Percentiles rank a stretch among this genome's conserved stretches.
phyloP scores from a whole-genome alignment of 2,797 vertebrate species.

The Syngnathus rostellatus region DNA sequence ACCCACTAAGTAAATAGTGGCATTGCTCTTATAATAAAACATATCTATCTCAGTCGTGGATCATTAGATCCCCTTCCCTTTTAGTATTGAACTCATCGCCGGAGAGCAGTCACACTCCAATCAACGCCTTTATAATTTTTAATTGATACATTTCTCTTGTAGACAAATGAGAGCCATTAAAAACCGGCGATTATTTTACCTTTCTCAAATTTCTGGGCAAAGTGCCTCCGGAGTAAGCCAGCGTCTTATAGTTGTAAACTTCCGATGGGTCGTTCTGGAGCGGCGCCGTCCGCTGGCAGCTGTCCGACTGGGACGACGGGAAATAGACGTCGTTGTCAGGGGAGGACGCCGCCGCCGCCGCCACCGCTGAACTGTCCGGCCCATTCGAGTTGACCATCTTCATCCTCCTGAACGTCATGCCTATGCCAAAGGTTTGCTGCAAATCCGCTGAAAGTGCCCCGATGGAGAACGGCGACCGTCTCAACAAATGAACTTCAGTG shows the following conservation, averaged over 20 bases:
- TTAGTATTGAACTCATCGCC: too few species aligned
- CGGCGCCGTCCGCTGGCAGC: slow-evolving; percentile 61
- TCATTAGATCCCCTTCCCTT: too few species aligned
- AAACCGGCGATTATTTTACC: slow-evolving; percentile 55
- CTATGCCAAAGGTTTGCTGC: slow-evolving; percentile 5
- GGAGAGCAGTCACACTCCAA: background rate
- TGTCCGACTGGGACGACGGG: slow-evolving; percentile 75
- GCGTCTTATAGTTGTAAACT: slow-evolving; percentile 75
- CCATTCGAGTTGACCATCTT: slow-evolving; percentile 70
- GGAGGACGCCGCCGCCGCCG: slow-evolving; percentile 37
- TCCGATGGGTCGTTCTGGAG: slow-evolving; percentile 49
- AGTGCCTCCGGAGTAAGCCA: slow-evolving; percentile 88
- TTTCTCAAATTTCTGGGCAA: slow-evolving; percentile 78
- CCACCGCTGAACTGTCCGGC: slow-evolving; percentile 40
- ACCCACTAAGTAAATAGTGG: too few species aligned
- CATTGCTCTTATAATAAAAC: too few species aligned
- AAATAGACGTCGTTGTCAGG: slow-evolving; percentile 67
- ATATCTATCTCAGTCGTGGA: too few species aligned
- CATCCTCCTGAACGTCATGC: slow-evolving; percentile 84
- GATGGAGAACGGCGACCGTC: background rate
- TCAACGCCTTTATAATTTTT: background rate
- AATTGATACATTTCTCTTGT: background rate
- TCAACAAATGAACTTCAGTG: background rate
- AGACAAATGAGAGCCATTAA: background rate
- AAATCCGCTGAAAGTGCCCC: background rate